Evolutionary conservation across 2,797 vertebrate genomes (phyloP), one percentile per base, ranked within the genome.

Genomic region (Sternotherus odoratus): DNA sequence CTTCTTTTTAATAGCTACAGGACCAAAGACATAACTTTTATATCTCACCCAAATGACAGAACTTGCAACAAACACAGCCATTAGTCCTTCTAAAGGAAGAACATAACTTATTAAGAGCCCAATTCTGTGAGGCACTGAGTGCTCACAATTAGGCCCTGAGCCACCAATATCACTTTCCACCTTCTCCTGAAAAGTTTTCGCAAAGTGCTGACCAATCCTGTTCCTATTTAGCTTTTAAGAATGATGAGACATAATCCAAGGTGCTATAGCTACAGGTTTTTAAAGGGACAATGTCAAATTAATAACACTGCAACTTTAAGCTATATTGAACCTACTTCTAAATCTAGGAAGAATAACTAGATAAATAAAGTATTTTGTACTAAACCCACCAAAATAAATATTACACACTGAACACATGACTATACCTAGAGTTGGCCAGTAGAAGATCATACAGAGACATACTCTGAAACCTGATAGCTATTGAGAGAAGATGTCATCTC

Each of bases 101-200:
- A 21, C 24, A 50, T 94, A 81, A 15, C 6, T 85, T 91, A 90
- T 56, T 74, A 87, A 92, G 86, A 94, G 46, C 56, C 48, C 21
- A 3, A 0, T 66, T 77, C 80, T 87, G 94, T 83, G 30, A 86
- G 74, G 33, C 50, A 30, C 49, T 90, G 95, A 83, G 77, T 8
- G 39, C 8, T 79, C 50, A 88, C 57, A 50, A 66, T 94, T 88
- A 85, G 69, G 23, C 28, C 93, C 48, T 43, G 88, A 16, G 80
- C 87, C 78, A 92, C 82, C 89, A 85, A 66, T 88, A 94, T 88
- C 88, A 93, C 83, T 93, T 36, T 93, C 82, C 82, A 91, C 60
- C 66, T 79, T 93, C 86, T 63, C 57, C 51, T 53, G 79, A 88
- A 85, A 77, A 83, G 5, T 86, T 46, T 69, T 92, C 50, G 26